Conservation (phyloP, 2,888 invertebrate genomes). For the Eupithecia dodoneata region DNA sequence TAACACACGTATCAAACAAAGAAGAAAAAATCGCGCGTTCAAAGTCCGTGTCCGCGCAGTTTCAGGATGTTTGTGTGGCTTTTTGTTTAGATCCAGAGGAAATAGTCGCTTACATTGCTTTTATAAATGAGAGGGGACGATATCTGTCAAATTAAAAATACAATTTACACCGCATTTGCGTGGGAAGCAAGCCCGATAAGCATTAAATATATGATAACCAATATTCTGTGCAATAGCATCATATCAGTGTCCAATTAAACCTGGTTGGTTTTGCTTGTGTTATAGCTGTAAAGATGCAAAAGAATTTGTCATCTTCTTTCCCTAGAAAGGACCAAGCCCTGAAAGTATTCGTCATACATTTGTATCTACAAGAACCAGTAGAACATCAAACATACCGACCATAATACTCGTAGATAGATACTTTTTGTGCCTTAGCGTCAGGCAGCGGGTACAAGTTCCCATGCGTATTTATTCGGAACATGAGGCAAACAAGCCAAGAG, state of each 20-base stretch:
- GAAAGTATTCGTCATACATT: neutral
- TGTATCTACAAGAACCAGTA: neutral
- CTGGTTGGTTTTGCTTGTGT: neutral
- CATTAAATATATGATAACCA: neutral
- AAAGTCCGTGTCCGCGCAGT: slow-evolving; percentile 7
- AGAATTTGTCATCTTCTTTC: neutral
- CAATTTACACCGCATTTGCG: slow-evolving; percentile 9
- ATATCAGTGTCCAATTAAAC: neutral
- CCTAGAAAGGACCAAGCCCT: neutral
- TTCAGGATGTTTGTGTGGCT: slow-evolving; percentile 21
- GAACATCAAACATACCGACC: neutral
- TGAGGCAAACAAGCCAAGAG: slow-evolving; percentile 52
- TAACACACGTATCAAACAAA: slow-evolving; percentile 22
- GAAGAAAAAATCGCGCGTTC: slow-evolving; percentile 17
- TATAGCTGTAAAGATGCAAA: neutral
- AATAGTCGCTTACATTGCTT: slow-evolving; percentile 34
- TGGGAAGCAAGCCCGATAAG: neutral
- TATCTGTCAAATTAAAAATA: slow-evolving; percentile 62
- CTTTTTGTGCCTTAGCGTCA: neutral
- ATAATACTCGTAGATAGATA: neutral
- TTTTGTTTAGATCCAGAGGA: slow-evolving; percentile 31
- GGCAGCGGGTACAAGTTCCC: neutral
- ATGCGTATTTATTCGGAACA: slow-evolving; percentile 62
- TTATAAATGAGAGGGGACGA: slow-evolving; percentile 44
- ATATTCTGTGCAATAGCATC: neutral